Evolutionary conservation across 2,797 vertebrate genomes (phyloP).

Genomic region (Gallinago nigripennis): DNA sequence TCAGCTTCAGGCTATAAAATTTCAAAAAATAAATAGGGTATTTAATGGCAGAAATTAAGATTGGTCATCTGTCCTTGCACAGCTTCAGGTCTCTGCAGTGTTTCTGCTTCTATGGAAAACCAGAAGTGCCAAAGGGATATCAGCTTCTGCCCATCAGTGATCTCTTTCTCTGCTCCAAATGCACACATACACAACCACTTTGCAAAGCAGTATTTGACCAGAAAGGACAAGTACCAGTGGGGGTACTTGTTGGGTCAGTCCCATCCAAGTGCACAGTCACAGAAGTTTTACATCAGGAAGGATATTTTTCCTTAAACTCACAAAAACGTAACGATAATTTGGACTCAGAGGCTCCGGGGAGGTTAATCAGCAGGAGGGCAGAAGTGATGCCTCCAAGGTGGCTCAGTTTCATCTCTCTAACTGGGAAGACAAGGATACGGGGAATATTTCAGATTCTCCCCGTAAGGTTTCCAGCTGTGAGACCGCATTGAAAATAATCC

Average conservation of each 20-base stretch:
- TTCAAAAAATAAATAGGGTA: no score
- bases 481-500: background rate
- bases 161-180: background rate
- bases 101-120: background rate
- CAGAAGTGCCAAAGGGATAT: background rate
- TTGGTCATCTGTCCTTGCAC: background rate
- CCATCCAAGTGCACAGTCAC: no score
- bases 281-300: background rate
- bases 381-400: background rate
- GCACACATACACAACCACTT: rapidly evolving
- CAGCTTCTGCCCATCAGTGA: background rate
- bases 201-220: background rate
- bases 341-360: background rate
- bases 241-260: background rate
- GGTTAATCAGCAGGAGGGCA: background rate
- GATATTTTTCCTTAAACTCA: background rate
- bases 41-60: background rate
- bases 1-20: background rate
- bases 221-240: background rate
- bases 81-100: background rate
- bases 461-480: background rate
- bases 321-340: rapidly evolving
- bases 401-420: background rate
- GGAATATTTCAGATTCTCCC: background rate
- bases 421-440: background rate